phyloP scores from a whole-genome alignment of 2,888 invertebrate species.

The Hemicrepidius hirtus region DNA sequence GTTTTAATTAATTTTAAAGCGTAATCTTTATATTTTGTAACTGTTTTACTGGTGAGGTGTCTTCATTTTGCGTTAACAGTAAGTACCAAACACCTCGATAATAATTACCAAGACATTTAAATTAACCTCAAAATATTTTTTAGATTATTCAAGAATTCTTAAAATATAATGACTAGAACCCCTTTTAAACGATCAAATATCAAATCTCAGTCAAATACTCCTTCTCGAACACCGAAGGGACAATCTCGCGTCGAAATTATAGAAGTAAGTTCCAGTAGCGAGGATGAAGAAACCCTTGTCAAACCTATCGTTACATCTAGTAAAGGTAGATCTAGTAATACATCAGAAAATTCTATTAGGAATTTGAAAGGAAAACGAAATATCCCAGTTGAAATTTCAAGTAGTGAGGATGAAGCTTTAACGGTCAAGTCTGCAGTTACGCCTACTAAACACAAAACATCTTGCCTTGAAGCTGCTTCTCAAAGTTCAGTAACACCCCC shows the following conservation, averaged over 20 bases:
- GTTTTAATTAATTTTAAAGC: too few species aligned
- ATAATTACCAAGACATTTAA: background rate
- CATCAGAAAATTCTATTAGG: background rate
- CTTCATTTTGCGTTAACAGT: too few species aligned
- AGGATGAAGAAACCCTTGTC: background rate
- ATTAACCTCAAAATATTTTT: slow-evolving; percentile 13
- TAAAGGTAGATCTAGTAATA: too few species aligned
- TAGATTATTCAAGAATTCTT: background rate
- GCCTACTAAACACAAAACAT: slow-evolving; percentile 36
- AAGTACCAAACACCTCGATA: too few species aligned
- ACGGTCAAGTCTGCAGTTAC: background rate
- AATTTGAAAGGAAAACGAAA: background rate
- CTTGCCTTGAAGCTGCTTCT: slow-evolving; percentile 12
- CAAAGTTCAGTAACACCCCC: slow-evolving; percentile 64
- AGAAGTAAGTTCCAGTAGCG: background rate
- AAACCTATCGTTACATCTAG: too few species aligned
- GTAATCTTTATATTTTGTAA: too few species aligned
- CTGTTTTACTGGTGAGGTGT: too few species aligned
- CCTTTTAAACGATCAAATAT: background rate
- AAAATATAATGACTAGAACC: background rate
- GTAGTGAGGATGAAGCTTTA: background rate
- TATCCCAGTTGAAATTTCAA: background rate
- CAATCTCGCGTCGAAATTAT: background rate
- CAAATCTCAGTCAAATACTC: background rate
- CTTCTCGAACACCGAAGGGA: background rate